Percentiles rank a stretch among this genome's conserved stretches.
Evolutionary conservation across 1,140 invertebrate genomes (phyloP).

Genomic region (Aradophagus sp.): DNA sequence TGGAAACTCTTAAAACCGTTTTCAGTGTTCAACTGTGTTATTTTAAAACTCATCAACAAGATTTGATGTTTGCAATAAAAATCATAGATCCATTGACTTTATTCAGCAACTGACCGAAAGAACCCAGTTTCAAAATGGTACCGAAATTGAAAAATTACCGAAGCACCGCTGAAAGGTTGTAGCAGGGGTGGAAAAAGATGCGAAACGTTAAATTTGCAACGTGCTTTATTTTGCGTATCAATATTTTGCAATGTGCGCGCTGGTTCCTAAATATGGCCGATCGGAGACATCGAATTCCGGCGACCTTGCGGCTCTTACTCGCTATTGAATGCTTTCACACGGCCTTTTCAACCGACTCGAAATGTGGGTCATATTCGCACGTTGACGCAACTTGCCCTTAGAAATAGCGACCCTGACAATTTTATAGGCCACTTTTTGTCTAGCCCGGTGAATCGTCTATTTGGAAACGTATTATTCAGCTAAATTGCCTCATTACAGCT

Average conservation of each 20-base stretch:
- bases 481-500: slow-evolving; percentile 6
- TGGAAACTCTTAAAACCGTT: too few relatives aligned
- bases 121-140: too few relatives aligned
- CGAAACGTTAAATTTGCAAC: too few relatives aligned
- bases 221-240: too few relatives aligned
- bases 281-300: slow-evolving; percentile 42
- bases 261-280: slow-evolving; percentile 49
- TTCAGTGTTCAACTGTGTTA: too few relatives aligned
- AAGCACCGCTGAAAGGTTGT: too few relatives aligned
- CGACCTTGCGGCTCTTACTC: slow-evolving; percentile 44
- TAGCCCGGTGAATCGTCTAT: slow-evolving; percentile 31
- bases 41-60: too few relatives aligned
- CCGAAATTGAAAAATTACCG: too few relatives aligned
- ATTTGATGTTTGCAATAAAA: too few relatives aligned
- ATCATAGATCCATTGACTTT: too few relatives aligned
- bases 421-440: slow-evolving; percentile 54
- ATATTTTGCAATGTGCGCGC: slow-evolving; percentile 1
- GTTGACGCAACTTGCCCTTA: slow-evolving; percentile 57
- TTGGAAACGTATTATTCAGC: slow-evolving; percentile 40
- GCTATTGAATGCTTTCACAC: slow-evolving; percentile 55
- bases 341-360: slow-evolving; percentile 48
- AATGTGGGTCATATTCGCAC: slow-evolving; percentile 58
- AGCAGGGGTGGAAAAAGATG: too few relatives aligned
- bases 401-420: slow-evolving; percentile 52
- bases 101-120: too few relatives aligned